Percentiles rank a stretch among this genome's conserved stretches.
Evolutionary conservation across 2,888 invertebrate genomes (phyloP).

Genomic region (Andrena fulva): DNA sequence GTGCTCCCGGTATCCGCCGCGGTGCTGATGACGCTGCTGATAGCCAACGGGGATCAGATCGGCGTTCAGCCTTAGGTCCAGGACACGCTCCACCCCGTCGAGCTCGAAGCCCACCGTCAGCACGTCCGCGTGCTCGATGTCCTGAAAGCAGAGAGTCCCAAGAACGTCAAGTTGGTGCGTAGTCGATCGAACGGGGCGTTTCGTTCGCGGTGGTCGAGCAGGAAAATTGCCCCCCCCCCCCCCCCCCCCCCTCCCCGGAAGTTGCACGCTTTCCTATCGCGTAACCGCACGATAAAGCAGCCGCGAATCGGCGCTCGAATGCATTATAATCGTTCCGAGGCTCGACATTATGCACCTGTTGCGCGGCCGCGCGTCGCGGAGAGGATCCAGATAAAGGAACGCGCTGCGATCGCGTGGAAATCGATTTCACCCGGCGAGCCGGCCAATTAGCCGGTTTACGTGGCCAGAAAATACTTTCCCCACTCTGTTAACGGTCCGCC

Average conservation of each 20-base stretch:
- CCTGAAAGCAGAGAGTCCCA: slow-evolving; percentile 79
- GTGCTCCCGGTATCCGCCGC: slow-evolving; percentile 84
- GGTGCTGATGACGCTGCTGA: slow-evolving; percentile 85
- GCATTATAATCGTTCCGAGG: slow-evolving; percentile 31
- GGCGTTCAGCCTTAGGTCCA: slow-evolving; percentile 91
- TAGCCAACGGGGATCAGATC: slow-evolving; percentile 90
- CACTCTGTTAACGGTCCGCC: background rate
- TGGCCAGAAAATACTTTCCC: slow-evolving; percentile 30
- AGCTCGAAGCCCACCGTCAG: slow-evolving; percentile 89
- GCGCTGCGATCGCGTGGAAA: slow-evolving; percentile 5
- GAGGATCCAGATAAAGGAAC: slow-evolving; percentile 45
- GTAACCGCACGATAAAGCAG: slow-evolving; percentile 28
- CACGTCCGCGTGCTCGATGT: slow-evolving; percentile 86
- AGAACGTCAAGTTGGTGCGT: background rate
- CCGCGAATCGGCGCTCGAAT: slow-evolving; percentile 9
- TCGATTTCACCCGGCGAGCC: slow-evolving; percentile 18
- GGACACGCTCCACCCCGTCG: slow-evolving; percentile 88
- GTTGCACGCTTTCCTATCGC: background rate
- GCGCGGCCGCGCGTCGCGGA: slow-evolving; percentile 24
- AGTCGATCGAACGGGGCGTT: background rate
- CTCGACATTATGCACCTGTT: slow-evolving; percentile 60
- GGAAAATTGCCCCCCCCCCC: background rate
- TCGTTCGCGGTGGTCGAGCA: background rate
- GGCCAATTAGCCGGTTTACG: slow-evolving; percentile 37
- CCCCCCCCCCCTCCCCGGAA: background rate